phyloP scores from a whole-genome alignment of 1,140 invertebrate species.

The Caenorhabditis latens region DNA sequence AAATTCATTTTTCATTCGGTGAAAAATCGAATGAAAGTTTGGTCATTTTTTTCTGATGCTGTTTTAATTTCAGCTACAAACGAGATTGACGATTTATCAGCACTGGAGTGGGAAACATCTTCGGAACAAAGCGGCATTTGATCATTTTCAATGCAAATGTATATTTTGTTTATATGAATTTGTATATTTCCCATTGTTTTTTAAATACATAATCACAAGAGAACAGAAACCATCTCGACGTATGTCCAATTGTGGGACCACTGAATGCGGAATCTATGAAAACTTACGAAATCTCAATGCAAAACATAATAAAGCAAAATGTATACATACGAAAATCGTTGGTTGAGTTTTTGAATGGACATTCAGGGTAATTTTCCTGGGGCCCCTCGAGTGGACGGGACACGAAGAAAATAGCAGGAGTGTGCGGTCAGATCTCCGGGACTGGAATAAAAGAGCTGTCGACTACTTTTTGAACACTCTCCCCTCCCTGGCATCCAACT shows the following conservation, averaged over 20 bases:
- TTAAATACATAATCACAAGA: no score
- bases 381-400: slow-evolving; percentile 14
- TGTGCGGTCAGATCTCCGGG: slow-evolving; percentile 32
- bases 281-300: slow-evolving; percentile 34
- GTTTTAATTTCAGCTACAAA: background rate
- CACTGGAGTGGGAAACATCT: slow-evolving; percentile 14
- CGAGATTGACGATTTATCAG: slow-evolving; percentile 16
- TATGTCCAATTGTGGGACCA: background rate
- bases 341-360: slow-evolving; percentile 48
- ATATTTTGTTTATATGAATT: background rate
- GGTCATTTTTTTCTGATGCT: background rate
- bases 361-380: slow-evolving; percentile 48
- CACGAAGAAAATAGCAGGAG: slow-evolving; percentile 22
- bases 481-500: slow-evolving; percentile 1
- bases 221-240: background rate
- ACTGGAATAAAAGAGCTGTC: slow-evolving; percentile 47
- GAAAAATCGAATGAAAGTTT: background rate
- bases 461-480: slow-evolving; percentile 55
- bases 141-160: background rate
- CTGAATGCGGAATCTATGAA: background rate
- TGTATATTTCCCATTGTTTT: background rate
- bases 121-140: background rate
- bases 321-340: slow-evolving; percentile 49
- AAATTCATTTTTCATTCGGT: background rate
- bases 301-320: slow-evolving; percentile 51